These are phyloP conservation scores for Corythoichthys haematopterus DNA, from an alignment of 2,113 vertebrate species.

Conservation along the genomic window DNA sequence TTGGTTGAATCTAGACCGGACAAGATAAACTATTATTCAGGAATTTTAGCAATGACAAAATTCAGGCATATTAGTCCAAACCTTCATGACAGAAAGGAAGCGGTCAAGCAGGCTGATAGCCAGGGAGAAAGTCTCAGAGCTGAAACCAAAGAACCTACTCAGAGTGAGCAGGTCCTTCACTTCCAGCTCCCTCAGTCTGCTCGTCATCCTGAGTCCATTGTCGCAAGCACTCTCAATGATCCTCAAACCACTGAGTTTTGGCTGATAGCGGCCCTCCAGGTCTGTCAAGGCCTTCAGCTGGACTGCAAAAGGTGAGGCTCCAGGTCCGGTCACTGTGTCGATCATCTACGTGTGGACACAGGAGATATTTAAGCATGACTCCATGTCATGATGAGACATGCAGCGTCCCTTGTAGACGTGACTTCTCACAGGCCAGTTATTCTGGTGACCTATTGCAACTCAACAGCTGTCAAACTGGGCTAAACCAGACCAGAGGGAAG, in stretches of 20 bases:
- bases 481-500: constrained; percentile 22
- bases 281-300: constrained; percentile 82
- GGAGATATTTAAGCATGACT: neutral
- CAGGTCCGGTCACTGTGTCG: constrained; percentile 69
- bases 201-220: constrained; percentile 87
- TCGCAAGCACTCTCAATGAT: constrained; percentile 84
- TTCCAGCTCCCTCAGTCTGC: constrained; percentile 83
- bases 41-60: neutral
- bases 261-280: constrained; percentile 82
- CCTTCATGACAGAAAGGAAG: constrained; percentile 93
- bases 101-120: constrained; percentile 87
- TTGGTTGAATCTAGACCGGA: constrained; percentile 85
- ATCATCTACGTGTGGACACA: constrained; percentile 79
- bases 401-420: neutral
- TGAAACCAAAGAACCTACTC: constrained; percentile 91
- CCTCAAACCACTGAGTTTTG: constrained; percentile 83
- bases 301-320: constrained; percentile 68
- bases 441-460: constrained; percentile 7
- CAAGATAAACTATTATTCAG: neutral
- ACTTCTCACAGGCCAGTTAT: neutral
- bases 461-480: constrained; percentile 44
- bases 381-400: no score
- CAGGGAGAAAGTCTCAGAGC: constrained; percentile 85
- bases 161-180: constrained; percentile 90
- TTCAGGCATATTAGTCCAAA: constrained; percentile 47